Percentiles rank a stretch among this genome's conserved stretches.
Evolutionary conservation across 1,140 invertebrate species (phyloP).

Genomic region (Drosophila ercepeae): DNA sequence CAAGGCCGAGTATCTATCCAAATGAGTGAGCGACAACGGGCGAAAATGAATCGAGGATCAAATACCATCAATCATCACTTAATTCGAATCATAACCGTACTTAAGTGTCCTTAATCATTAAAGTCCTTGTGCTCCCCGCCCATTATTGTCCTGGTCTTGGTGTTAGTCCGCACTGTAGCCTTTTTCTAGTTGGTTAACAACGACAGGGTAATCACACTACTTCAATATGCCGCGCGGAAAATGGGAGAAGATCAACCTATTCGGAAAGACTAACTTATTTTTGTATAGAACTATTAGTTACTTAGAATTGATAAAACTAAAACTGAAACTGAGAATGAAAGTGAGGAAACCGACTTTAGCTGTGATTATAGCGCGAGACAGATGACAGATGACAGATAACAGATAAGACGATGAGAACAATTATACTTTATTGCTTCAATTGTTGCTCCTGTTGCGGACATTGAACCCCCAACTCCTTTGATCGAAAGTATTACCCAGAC

Average conservation of each 20-base stretch:
- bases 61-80: constrained; percentile 46
- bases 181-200: constrained; percentile 6
- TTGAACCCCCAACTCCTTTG: not conserved
- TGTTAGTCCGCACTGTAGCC: not conserved
- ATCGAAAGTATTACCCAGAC: constrained; percentile 46
- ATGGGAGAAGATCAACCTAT: constrained; percentile 26
- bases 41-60: constrained; percentile 13
- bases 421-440: constrained; percentile 23
- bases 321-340: constrained; percentile 62
- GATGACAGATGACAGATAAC: constrained; percentile 19
- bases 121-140: constrained; percentile 9
- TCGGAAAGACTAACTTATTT: constrained; percentile 32
- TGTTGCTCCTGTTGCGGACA: constrained; percentile 17
- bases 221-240: constrained; percentile 27
- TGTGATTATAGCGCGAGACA: constrained; percentile 67
- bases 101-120: constrained; percentile 67
- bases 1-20: constrained; percentile 52
- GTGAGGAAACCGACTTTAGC: constrained; percentile 46
- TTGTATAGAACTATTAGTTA: constrained; percentile 34
- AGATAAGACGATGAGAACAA: constrained; percentile 25
- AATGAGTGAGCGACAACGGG: constrained; percentile 17
- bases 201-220: constrained; percentile 21
- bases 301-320: constrained; percentile 38
- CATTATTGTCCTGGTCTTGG: not conserved
- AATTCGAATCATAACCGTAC: constrained; percentile 64